phyloP scores from a whole-genome alignment of 2,888 invertebrate species.

The Vannuccia rotundouncinata region DNA sequence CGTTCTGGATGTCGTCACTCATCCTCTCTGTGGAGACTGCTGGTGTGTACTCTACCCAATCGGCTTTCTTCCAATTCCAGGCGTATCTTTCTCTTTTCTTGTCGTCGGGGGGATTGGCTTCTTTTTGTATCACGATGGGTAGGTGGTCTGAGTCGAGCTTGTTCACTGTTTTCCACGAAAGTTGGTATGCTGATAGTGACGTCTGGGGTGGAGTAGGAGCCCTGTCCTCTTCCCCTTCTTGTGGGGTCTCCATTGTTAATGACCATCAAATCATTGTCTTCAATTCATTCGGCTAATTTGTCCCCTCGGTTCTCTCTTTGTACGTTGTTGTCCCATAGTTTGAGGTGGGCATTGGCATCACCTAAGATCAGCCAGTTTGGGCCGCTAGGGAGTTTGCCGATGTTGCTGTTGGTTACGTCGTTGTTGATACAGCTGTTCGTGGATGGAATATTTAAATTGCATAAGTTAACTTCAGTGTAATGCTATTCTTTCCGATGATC shows the following conservation, averaged over 20 bases:
- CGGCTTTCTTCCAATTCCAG: conserved; percentile 9
- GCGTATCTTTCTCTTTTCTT: neutral
- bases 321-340: conserved; percentile 8
- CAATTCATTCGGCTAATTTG: conserved; percentile 3
- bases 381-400: neutral
- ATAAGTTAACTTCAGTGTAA: neutral
- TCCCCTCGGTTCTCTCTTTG: neutral
- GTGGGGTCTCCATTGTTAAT: neutral
- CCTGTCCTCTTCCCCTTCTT: neutral
- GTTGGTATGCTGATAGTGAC: neutral
- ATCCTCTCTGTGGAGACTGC: neutral
- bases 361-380: neutral
- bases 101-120: neutral
- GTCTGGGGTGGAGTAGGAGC: neutral
- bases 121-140: neutral
- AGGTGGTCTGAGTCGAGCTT: conserved; percentile 1
- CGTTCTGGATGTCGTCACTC: neutral
- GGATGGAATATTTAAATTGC: neutral
- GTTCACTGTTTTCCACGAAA: neutral
- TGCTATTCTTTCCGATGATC: neutral
- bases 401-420: neutral
- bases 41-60: neutral
- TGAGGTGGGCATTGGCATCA: neutral
- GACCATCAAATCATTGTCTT: neutral
- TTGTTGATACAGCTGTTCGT: neutral